These are phyloP conservation scores for Geophilus truncorum DNA, from an alignment of 2,888 invertebrate genomes.

Conservation along the genomic window DNA sequence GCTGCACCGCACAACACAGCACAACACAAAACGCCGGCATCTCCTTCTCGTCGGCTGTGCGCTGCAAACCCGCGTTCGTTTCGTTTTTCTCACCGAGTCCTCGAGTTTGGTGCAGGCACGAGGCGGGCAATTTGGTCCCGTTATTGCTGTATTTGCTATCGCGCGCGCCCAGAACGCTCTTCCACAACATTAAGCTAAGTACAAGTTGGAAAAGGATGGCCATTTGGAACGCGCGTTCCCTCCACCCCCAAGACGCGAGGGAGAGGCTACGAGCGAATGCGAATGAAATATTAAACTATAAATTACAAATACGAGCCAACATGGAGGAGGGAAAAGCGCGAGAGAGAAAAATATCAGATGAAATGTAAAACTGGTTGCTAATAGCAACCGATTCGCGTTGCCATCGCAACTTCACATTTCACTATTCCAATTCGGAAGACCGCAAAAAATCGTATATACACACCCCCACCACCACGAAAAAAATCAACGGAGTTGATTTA, in stretches of 20 bases:
- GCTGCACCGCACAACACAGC: not conserved
- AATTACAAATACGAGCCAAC: constrained; percentile 31
- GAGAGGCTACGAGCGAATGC: not conserved
- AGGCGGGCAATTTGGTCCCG: constrained; percentile 19
- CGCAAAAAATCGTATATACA: not conserved
- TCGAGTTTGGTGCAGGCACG: constrained; percentile 15
- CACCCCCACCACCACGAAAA: not conserved
- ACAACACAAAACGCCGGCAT: not conserved
- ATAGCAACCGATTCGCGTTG: not conserved
- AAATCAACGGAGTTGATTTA: not conserved
- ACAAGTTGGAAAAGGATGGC: constrained; percentile 22
- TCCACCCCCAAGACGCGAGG: constrained; percentile 22
- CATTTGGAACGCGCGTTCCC: constrained; percentile 25
- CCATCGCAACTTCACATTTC: not conserved
- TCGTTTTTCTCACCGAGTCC: constrained; percentile 5
- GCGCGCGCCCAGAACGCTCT: constrained; percentile 16
- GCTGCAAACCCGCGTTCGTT: not conserved
- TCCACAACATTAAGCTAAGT: constrained; percentile 28
- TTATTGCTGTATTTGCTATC: constrained; percentile 30
- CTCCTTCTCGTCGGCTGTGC: not conserved
- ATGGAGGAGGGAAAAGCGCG: not conserved
- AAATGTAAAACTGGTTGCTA: not conserved
- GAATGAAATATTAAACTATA: constrained; percentile 34
- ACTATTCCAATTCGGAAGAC: not conserved
- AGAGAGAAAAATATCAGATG: not conserved